phyloP scores from a whole-genome alignment of 2,113 vertebrate genomes.

The Poeciliopsis retropinna region DNA sequence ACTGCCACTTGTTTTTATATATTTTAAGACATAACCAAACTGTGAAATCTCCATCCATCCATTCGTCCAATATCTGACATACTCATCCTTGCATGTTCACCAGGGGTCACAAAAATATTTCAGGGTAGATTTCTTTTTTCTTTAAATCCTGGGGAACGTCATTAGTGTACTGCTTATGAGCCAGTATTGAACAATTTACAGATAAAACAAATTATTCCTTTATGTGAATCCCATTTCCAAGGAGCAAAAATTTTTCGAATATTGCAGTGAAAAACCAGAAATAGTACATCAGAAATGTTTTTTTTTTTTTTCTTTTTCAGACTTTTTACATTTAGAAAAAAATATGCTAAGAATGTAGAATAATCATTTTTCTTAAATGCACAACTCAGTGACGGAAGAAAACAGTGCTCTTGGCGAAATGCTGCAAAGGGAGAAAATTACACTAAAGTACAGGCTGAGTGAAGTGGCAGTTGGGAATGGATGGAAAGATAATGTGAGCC shows the following conservation, averaged over 20 bases:
- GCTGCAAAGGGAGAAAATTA: constrained; percentile 32
- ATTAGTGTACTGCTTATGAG: constrained; percentile 47
- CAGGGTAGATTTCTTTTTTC: constrained; percentile 34
- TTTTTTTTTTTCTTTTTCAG: neutral
- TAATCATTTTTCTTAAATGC: constrained; percentile 18
- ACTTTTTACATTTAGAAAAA: constrained; percentile 24
- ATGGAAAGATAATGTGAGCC: constrained; percentile 55
- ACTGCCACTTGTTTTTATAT: no score
- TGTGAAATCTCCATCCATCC: no score
- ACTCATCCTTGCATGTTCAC: no score
- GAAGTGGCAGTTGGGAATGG: constrained; percentile 56
- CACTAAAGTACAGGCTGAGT: constrained; percentile 44
- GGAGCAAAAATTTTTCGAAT: constrained; percentile 4
- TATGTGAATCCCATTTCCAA: constrained; percentile 19
- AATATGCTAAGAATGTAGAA: constrained; percentile 7
- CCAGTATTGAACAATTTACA: constrained; percentile 39
- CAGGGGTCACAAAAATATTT: constrained; percentile 30
- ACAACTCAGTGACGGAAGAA: neutral
- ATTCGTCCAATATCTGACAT: no score
- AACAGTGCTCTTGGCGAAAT: neutral
- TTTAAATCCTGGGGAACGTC: constrained; percentile 41
- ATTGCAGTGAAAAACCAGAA: neutral
- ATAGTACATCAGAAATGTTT: neutral
- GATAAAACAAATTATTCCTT: constrained; percentile 39
- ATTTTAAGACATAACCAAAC: no score